Percentiles rank a stretch among this genome's conserved stretches.
Conservation (phyloP, 1,140 invertebrate species). For the Trichonephila inaurata region DNA sequence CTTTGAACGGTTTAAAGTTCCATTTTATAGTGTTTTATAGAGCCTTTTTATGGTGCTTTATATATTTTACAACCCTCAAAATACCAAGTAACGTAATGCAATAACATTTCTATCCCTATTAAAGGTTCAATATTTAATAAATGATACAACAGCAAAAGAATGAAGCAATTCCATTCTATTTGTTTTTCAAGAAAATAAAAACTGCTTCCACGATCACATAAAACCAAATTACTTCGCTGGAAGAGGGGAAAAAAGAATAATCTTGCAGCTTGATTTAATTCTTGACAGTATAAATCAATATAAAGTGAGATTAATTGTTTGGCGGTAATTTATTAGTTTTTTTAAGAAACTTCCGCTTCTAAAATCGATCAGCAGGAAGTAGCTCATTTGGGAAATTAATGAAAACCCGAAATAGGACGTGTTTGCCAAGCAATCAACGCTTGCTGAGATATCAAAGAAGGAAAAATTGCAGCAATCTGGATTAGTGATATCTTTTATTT, state of each 20-base stretch:
- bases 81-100: no score
- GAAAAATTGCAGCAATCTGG: constrained; percentile 20
- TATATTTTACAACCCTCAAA: no score
- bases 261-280: constrained; percentile 13
- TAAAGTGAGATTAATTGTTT: constrained; percentile 56
- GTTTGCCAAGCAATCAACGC: constrained; percentile 14
- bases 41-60: no score
- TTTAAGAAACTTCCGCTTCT: constrained; percentile 44
- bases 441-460: neutral
- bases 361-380: constrained; percentile 62
- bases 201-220: neutral
- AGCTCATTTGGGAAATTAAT: constrained; percentile 68
- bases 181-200: constrained; percentile 6
- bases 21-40: no score
- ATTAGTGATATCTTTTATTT: neutral
- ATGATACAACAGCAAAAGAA: neutral
- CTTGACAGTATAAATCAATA: constrained; percentile 47
- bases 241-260: neutral
- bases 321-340: constrained; percentile 57
- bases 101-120: no score
- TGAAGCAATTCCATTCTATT: neutral
- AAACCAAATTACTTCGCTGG: neutral
- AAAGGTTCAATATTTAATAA: neutral
- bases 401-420: constrained; percentile 33
- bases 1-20: no score